A percentile compares a stretch with the other conserved stretches of the same genome.
These are phyloP conservation scores for Paralichthys olivaceus DNA, from an alignment of 2,113 vertebrate species.

Conservation along the genomic window DNA sequence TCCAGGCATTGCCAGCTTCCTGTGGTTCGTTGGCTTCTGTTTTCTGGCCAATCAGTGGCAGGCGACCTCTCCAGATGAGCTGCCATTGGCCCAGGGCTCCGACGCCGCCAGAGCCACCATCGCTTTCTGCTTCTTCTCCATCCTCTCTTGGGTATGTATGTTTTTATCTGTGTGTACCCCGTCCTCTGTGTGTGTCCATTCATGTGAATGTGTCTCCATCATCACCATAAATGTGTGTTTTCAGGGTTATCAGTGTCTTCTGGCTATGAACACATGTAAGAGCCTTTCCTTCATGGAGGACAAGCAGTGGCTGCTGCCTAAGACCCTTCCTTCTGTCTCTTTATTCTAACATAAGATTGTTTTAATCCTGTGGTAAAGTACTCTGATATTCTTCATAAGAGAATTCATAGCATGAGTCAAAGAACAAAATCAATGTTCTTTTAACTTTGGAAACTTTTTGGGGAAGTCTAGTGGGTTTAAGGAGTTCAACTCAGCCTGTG, in stretches of 20 bases:
- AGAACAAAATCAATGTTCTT: no score
- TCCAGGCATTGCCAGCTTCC: slow-evolving; percentile 75
- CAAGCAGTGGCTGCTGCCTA: slow-evolving; percentile 67
- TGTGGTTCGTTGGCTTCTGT: slow-evolving; percentile 85
- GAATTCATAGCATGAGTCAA: no score
- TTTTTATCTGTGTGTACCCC: background rate
- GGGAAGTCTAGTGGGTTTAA: no score
- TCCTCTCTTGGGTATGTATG: slow-evolving; percentile 89
- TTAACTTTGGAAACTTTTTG: no score
- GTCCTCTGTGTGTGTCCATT: background rate
- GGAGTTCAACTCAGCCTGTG: no score
- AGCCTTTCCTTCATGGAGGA: slow-evolving; percentile 70
- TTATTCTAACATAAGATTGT: slow-evolving; percentile 52
- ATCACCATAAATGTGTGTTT: slow-evolving; percentile 30
- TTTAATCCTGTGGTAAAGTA: no score
- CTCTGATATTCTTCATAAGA: no score
- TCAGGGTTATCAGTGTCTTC: slow-evolving; percentile 75
- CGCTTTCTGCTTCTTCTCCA: slow-evolving; percentile 90
- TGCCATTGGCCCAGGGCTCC: slow-evolving; percentile 84
- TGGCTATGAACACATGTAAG: slow-evolving; percentile 67
- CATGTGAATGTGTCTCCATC: slow-evolving; percentile 11
- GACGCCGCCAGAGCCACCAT: slow-evolving; percentile 90
- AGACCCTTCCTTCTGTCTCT: slow-evolving; percentile 42
- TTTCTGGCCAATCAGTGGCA: slow-evolving; percentile 86
- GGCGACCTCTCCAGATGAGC: slow-evolving; percentile 76